Percentiles rank a stretch among this genome's conserved stretches.
phyloP scores from a whole-genome alignment of 2,113 vertebrate genomes.

The Microtus pennsylvanicus region DNA sequence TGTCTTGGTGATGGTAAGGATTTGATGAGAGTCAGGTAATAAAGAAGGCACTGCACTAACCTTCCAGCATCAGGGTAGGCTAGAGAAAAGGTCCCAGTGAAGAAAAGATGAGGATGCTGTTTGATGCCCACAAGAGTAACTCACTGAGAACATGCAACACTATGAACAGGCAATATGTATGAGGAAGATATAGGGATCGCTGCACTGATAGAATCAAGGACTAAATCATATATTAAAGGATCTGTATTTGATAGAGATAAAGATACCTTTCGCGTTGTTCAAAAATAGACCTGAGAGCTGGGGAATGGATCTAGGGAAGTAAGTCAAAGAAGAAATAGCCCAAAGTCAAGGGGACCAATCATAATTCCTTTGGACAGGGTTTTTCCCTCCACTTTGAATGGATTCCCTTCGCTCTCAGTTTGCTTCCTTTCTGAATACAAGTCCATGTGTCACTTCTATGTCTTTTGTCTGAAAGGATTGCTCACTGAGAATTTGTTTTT shows the following conservation, averaged over 20 bases:
- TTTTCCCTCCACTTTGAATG: neutral
- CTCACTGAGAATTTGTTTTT: slow-evolving; percentile 23
- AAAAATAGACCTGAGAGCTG: neutral
- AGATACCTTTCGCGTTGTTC: neutral
- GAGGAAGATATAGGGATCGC: neutral
- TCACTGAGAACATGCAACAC: neutral
- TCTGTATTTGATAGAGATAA: neutral
- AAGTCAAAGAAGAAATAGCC: neutral
- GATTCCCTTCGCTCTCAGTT: neutral
- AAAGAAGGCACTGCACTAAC: neutral
- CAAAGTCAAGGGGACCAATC: neutral
- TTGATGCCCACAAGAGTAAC: neutral
- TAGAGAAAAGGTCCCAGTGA: neutral
- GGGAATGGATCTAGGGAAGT: neutral
- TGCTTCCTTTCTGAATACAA: neutral
- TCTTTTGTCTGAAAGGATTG: slow-evolving; percentile 26
- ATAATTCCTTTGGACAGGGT: neutral
- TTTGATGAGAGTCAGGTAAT: neutral
- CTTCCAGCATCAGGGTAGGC: neutral
- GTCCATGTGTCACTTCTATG: neutral
- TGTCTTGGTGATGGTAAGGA: neutral
- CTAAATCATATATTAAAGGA: neutral
- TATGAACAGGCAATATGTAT: neutral
- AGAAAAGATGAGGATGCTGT: neutral
- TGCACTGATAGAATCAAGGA: neutral